These are phyloP conservation scores for Microctonus aethiopoides DNA, from an alignment of 2,888 invertebrate genomes.

Conservation along the genomic window DNA sequence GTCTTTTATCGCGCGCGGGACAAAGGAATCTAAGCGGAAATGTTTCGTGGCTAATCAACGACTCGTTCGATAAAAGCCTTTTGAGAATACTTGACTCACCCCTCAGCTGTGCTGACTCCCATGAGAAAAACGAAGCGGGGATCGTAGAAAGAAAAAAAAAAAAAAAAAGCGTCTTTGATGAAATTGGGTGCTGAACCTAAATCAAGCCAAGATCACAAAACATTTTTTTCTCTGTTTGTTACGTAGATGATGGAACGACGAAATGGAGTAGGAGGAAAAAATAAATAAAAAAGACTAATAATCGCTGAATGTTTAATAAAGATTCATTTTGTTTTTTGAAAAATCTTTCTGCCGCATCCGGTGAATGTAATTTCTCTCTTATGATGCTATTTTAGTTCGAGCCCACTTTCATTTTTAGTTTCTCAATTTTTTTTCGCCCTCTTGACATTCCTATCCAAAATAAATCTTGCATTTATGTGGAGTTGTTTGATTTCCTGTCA, in stretches of 20 bases:
- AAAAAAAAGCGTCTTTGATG: conserved; percentile 7
- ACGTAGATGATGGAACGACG: not conserved
- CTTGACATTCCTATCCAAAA: conserved; percentile 40
- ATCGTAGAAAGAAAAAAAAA: not conserved
- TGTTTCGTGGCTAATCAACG: conserved; percentile 55
- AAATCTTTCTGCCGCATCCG: conserved; percentile 37
- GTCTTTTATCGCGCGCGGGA: conserved; percentile 35
- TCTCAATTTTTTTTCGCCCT: conserved; percentile 29
- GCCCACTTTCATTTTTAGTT: conserved; percentile 29
- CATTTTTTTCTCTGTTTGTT: conserved; percentile 43
- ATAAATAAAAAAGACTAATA: conserved; percentile 48
- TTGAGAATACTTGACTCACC: conserved; percentile 24
- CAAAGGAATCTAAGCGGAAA: conserved; percentile 46
- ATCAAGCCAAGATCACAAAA: conserved; percentile 42
- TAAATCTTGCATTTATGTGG: conserved; percentile 46
- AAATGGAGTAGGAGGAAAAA: not conserved
- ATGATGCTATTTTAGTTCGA: conserved; percentile 56
- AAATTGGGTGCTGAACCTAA: conserved; percentile 31
- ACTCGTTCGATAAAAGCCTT: conserved; percentile 38
- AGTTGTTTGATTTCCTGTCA: conserved; percentile 9
- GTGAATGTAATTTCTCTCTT: conserved; percentile 55
- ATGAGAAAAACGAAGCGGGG: conserved; percentile 3
- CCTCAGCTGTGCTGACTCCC: not conserved
- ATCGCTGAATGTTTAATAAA: conserved; percentile 56
- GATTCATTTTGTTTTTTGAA: conserved; percentile 47